Evolutionary conservation across 2,888 invertebrate species (phyloP).

Genomic region (Cerastis leucographa): DNA sequence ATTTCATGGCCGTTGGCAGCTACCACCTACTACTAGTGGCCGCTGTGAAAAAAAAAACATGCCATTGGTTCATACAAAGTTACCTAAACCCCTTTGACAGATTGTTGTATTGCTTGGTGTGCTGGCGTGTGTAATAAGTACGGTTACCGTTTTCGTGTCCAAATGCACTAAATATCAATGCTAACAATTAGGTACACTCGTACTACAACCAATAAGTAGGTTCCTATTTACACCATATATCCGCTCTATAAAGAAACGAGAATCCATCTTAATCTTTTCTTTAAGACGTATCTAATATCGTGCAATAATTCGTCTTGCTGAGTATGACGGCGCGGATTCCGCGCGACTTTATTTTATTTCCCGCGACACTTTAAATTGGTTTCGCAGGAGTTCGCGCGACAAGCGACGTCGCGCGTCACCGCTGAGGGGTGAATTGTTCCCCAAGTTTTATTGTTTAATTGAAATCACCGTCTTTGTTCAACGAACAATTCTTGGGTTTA

Average conservation of each 20-base stretch:
- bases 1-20: too few relatives aligned
- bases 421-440: slow-evolving; percentile 56
- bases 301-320: slow-evolving; percentile 72
- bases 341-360: slow-evolving; percentile 67
- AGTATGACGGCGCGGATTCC: slow-evolving; percentile 70
- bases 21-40: too few relatives aligned
- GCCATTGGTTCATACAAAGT: too few relatives aligned
- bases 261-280: slow-evolving; percentile 15
- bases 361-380: slow-evolving; percentile 72
- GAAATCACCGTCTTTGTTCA: slow-evolving; percentile 66
- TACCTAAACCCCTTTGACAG: too few relatives aligned
- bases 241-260: neutral
- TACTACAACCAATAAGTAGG: neutral
- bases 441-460: slow-evolving; percentile 69
- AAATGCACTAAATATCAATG: neutral
- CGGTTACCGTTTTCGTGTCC: too few relatives aligned
- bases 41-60: too few relatives aligned
- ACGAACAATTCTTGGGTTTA: slow-evolving; percentile 55
- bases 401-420: slow-evolving; percentile 51
- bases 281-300: slow-evolving; percentile 55
- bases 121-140: too few relatives aligned
- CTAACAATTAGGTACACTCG: neutral
- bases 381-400: slow-evolving; percentile 67
- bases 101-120: too few relatives aligned
- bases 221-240: neutral